phyloP scores from a whole-genome alignment of 2,797 vertebrate genomes.

The Enteromius trimaculatus region DNA sequence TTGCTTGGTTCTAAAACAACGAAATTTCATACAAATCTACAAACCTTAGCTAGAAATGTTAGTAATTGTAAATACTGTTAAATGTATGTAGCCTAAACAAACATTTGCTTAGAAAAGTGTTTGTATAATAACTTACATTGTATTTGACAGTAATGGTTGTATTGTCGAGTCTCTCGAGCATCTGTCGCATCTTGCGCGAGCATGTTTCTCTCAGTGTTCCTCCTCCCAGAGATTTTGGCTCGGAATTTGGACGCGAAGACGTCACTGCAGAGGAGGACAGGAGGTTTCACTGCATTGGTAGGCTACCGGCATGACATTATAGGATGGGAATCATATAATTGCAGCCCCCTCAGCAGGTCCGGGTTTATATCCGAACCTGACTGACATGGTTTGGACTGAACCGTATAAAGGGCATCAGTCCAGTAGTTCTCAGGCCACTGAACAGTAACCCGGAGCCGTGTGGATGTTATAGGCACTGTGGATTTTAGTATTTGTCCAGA shows the following conservation, averaged over 20 bases:
- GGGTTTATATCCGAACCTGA: constrained; percentile 71
- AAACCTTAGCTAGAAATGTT: background rate
- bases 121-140: background rate
- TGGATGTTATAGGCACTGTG: constrained; percentile 71
- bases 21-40: background rate
- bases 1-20: background rate
- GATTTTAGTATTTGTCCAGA: constrained; percentile 67
- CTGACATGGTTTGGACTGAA: constrained; percentile 74
- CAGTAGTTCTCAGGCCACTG: constrained; percentile 60
- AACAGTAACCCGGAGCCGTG: constrained; percentile 60
- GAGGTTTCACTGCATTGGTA: constrained; percentile 64
- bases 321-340: constrained; percentile 80
- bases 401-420: constrained; percentile 79
- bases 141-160: background rate
- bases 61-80: background rate
- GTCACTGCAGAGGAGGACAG: constrained; percentile 56
- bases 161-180: background rate
- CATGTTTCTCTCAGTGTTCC: background rate
- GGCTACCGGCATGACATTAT: constrained; percentile 70
- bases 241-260: constrained; percentile 43
- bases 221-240: constrained; percentile 21
- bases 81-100: background rate
- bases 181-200: background rate
- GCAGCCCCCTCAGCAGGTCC: constrained; percentile 68
- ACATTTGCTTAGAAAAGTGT: background rate